phyloP scores from a whole-genome alignment of 2,113 vertebrate genomes.

The Casuarius casuarius region DNA sequence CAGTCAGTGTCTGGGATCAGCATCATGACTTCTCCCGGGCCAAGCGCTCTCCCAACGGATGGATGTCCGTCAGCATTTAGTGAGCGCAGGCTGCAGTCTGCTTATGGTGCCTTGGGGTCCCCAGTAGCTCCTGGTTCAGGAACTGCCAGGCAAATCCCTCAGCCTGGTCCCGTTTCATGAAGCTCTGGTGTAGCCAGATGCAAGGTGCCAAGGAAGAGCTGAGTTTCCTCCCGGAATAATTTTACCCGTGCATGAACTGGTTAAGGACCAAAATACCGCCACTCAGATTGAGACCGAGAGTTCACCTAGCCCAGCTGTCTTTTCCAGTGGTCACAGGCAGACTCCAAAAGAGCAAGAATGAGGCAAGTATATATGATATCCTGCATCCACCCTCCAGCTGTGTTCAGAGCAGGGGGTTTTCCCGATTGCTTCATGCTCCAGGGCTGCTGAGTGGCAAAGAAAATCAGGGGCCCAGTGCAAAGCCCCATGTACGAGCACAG shows the following conservation, averaged over 20 bases:
- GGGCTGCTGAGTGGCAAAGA: neutral
- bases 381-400: rapidly evolving
- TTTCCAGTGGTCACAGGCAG: neutral
- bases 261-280: neutral
- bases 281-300: rapidly evolving
- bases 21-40: no score
- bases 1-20: no score
- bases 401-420: neutral
- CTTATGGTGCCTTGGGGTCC: no score
- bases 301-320: no score
- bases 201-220: neutral
- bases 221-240: neutral
- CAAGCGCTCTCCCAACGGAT: no score
- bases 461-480: neutral
- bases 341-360: neutral
- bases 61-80: no score
- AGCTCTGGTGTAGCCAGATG: no score
- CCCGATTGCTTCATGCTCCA: neutral
- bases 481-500: neutral
- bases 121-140: no score
- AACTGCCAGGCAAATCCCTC: no score
- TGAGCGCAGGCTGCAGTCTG: no score
- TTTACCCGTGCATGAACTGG: neutral
- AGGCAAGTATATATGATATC: neutral
- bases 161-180: no score